These are phyloP conservation scores for Pedetes capensis DNA, from an alignment of 2,113 vertebrate species.

Conservation along the genomic window DNA sequence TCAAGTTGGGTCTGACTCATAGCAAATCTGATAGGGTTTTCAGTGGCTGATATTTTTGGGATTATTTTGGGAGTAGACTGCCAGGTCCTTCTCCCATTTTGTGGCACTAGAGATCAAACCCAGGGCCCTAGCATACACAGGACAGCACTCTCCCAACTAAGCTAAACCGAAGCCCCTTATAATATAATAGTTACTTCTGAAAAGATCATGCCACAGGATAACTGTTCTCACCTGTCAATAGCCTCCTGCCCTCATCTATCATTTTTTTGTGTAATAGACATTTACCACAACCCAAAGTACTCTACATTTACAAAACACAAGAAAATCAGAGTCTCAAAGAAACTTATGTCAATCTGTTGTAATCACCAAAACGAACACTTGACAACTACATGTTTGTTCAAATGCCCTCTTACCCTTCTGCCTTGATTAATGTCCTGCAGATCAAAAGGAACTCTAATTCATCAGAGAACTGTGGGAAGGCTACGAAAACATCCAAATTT, in stretches of 20 bases:
- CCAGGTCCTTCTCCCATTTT: too few relatives aligned
- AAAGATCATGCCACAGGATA: background rate
- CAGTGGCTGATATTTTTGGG: too few relatives aligned
- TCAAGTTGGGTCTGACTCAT: too few relatives aligned
- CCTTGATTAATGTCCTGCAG: constrained; percentile 47
- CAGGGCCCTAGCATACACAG: too few relatives aligned
- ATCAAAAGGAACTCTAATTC: constrained; percentile 29
- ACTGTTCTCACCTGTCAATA: background rate
- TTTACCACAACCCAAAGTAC: background rate
- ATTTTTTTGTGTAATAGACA: background rate
- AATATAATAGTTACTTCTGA: constrained; percentile 1
- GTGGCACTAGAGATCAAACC: too few relatives aligned
- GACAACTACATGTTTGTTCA: constrained; percentile 45
- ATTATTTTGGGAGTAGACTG: too few relatives aligned
- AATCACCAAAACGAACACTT: constrained; percentile 39
- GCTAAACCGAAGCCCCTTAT: too few relatives aligned
- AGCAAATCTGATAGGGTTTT: too few relatives aligned
- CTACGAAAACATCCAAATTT: background rate
- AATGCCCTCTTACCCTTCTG: background rate
- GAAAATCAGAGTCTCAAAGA: constrained; percentile 32
- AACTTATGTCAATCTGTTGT: constrained; percentile 8
- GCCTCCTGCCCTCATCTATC: constrained; percentile 24
- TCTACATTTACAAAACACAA: constrained; percentile 17
- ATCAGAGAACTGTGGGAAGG: constrained; percentile 24
- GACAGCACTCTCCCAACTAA: too few relatives aligned